Percentiles rank a stretch among this genome's conserved stretches.
These are phyloP conservation scores for Criorhina ranunculi DNA, from an alignment of 2,888 invertebrate genomes.

Conservation along the genomic window DNA sequence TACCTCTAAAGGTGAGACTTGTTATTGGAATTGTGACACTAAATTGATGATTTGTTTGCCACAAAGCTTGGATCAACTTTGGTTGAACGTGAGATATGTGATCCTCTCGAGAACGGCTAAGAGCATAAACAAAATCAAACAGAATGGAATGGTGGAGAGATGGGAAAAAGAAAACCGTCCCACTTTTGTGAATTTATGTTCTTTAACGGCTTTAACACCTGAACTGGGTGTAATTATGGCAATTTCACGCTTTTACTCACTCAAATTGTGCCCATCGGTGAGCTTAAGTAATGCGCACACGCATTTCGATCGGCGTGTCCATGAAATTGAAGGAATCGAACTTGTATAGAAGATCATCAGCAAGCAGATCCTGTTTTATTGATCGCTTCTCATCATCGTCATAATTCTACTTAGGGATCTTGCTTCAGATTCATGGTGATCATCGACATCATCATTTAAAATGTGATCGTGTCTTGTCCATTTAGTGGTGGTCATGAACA, in stretches of 20 bases:
- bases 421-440: too few relatives aligned
- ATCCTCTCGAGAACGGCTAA: constrained; percentile 12
- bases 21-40: constrained; percentile 37
- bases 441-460: too few relatives aligned
- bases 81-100: neutral
- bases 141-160: neutral
- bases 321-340: constrained; percentile 34
- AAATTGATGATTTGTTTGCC: constrained; percentile 64
- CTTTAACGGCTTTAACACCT: constrained; percentile 54
- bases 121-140: neutral
- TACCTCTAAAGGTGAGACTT: constrained; percentile 8
- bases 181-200: constrained; percentile 13
- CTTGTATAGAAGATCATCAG: neutral
- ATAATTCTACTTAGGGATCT: too few relatives aligned
- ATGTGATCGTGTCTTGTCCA: neutral
- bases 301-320: constrained; percentile 50
- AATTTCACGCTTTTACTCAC: constrained; percentile 50
- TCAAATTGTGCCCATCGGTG: constrained; percentile 47
- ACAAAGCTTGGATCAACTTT: constrained; percentile 47
- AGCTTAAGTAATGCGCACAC: constrained; percentile 41
- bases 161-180: neutral
- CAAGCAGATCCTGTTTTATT: too few relatives aligned
- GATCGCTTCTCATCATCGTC: too few relatives aligned
- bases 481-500: constrained; percentile 44
- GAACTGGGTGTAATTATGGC: constrained; percentile 55